phyloP scores from a whole-genome alignment of 64 coral and sea anemone species.

The Cladopsammia gracilis region DNA sequence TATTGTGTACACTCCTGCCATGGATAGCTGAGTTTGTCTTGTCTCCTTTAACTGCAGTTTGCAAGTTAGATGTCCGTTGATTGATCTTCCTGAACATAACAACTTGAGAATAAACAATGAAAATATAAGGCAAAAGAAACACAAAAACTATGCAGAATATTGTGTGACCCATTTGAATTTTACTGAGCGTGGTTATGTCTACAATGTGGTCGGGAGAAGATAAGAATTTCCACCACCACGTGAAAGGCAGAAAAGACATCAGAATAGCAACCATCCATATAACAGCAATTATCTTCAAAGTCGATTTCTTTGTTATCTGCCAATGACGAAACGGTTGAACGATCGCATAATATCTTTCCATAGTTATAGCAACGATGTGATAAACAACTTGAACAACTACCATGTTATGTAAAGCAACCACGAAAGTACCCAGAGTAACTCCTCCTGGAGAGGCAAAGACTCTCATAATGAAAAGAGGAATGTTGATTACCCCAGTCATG shows the following conservation, averaged over 20 bases:
- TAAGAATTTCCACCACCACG: neutral
- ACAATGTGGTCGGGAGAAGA: neutral
- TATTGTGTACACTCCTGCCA: neutral
- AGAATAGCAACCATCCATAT: constrained; percentile 21
- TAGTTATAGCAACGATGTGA: constrained; percentile 40
- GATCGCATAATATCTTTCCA: constrained; percentile 52
- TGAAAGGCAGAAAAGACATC: neutral
- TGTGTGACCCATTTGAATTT: constrained; percentile 17
- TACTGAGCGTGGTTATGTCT: neutral
- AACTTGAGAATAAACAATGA: constrained; percentile 52
- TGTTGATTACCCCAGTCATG: constrained; percentile 57
- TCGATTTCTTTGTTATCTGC: constrained; percentile 19
- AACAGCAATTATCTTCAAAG: constrained; percentile 8
- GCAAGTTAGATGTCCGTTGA: neutral
- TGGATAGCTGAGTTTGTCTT: neutral
- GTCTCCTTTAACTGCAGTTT: neutral
- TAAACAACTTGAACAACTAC: constrained; percentile 17
- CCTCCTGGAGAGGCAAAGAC: neutral
- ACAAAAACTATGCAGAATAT: constrained; percentile 51
- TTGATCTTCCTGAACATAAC: constrained; percentile 37
- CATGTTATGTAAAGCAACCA: constrained; percentile 12
- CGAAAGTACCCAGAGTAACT: neutral
- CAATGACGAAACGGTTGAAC: constrained; percentile 40
- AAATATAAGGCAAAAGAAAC: constrained; percentile 50
- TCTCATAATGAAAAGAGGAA: constrained; percentile 15